Percentiles rank a stretch among this genome's conserved stretches.
Conservation (phyloP, 2,113 vertebrate species). For the Malurus elegans region DNA sequence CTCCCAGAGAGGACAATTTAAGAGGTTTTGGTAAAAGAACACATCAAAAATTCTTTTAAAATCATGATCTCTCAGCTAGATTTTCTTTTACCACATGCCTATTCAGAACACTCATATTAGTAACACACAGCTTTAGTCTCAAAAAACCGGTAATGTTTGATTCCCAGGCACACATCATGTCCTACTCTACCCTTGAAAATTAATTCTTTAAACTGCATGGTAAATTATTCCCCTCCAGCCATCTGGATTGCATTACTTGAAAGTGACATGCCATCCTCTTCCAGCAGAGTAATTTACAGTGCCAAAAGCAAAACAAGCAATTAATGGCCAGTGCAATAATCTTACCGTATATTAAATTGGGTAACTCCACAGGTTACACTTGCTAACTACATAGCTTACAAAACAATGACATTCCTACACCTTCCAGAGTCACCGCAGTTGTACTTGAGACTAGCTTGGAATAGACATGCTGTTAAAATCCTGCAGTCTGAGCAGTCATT, state of each 20-base stretch:
- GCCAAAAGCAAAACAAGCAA: slow-evolving; percentile 36
- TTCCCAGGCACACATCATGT: neutral
- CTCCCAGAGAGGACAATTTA: neutral
- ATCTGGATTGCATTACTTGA: neutral
- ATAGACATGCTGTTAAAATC: neutral
- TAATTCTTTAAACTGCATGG: neutral
- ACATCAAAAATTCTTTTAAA: neutral
- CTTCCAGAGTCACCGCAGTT: neutral
- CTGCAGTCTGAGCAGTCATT: neutral
- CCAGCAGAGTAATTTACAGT: neutral
- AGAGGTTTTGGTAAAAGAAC: neutral
- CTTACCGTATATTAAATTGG: neutral
- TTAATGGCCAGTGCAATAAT: neutral
- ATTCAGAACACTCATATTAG: neutral
- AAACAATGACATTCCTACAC: neutral
- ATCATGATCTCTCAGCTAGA: neutral
- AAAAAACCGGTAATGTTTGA: neutral
- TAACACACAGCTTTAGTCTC: neutral
- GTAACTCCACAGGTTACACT: neutral
- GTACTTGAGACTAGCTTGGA: neutral
- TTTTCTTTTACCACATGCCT: neutral
- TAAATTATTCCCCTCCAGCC: slow-evolving; percentile 3
- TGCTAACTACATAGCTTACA: neutral
- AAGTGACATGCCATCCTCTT: slow-evolving; percentile 29
- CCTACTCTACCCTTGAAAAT: neutral